Base-by-base conservation (phyloP, 2,888 invertebrate species). In the Drosophila paramelanica region DNA sequence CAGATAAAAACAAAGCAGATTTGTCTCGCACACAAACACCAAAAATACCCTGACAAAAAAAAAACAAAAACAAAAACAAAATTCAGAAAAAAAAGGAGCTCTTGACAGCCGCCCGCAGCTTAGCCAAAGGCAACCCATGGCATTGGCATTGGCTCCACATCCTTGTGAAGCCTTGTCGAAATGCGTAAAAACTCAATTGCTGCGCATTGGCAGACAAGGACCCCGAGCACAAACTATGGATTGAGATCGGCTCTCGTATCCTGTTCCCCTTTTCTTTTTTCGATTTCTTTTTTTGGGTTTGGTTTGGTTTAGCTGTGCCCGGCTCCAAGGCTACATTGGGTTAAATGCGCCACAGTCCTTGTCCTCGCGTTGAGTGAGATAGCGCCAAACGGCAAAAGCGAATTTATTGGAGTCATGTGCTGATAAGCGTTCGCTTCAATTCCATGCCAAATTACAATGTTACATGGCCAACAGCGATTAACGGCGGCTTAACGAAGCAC, bases 1-100 rank as follows among this genome's bases (percentile, higher is more conserved):
- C 86, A 76, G 86, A 87, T 87, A 87, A 87, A 89, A 88, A 89
- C 86, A 86, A 89, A 88, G 89, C 89, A 86, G 86, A 89, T 87
- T 87, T 89, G 88, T 88, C 73, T 69, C 79, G 64, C 74, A 61
- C 66, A 67, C 71, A 57, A 47, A 62, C 45, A 43, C 42, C 42
- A 50, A 59, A 61, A 56, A 52, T 51, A 47, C 51, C 52, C 55
- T n/a, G 49, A 52, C 45, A 60, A 47, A 25, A 41, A 42, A 45
- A 17, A 42, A 56, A n/a, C 13, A 36, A 45, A 55, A 45, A 8
- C 3, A 25, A 67, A 57, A 49, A 51, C 42, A 33, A 39, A 14
- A 51, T 43, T 14, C 31, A 45, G 45, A 55, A 25, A 53, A 45
- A 38, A 56, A 42, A 31, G 33, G 50, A 59, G 49, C 59, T 46